Evolutionary conservation across 2,888 invertebrate species (phyloP).

Genomic region (Oeneis ivallda): DNA sequence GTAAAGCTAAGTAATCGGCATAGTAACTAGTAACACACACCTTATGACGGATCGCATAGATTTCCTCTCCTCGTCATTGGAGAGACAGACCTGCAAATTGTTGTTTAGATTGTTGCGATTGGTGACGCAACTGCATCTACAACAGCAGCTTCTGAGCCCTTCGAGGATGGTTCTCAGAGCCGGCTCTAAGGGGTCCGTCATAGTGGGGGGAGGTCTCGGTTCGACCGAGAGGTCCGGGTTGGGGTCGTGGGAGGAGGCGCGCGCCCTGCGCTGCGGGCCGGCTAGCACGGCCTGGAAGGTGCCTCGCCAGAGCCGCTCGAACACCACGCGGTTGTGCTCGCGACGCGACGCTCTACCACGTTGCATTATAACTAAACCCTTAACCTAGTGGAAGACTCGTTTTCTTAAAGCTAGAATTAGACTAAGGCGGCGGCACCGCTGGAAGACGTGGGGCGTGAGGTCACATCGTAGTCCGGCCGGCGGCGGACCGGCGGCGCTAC

Average conservation of each 20-base stretch:
- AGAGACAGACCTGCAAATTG: constrained; percentile 81
- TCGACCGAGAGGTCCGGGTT: constrained; percentile 49
- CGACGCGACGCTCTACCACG: constrained; percentile 74
- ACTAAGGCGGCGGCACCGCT: constrained; percentile 62
- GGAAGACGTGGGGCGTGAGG: constrained; percentile 67
- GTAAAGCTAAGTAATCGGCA: constrained; percentile 51
- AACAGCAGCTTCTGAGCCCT: constrained; percentile 69
- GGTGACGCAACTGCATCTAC: constrained; percentile 70
- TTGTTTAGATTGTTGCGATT: constrained; percentile 65
- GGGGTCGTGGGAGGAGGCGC: constrained; percentile 66
- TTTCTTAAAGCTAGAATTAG: constrained; percentile 65
- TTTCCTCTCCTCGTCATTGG: constrained; percentile 77
- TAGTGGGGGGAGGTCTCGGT: constrained; percentile 51
- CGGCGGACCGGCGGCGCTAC: constrained; percentile 76
- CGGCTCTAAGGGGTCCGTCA: constrained; percentile 74
- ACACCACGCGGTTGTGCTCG: constrained; percentile 83
- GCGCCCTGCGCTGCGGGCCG: constrained; percentile 65
- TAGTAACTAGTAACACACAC: constrained; percentile 77
- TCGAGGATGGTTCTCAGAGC: constrained; percentile 68
- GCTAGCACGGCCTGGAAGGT: constrained; percentile 80
- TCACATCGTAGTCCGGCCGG: constrained; percentile 74
- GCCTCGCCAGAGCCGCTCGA: constrained; percentile 88
- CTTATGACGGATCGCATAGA: constrained; percentile 85
- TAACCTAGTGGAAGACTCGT: constrained; percentile 80
- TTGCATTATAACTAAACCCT: constrained; percentile 69